Conservation (phyloP, 2,888 invertebrate species). For the Eristalinus sepulchralis region DNA sequence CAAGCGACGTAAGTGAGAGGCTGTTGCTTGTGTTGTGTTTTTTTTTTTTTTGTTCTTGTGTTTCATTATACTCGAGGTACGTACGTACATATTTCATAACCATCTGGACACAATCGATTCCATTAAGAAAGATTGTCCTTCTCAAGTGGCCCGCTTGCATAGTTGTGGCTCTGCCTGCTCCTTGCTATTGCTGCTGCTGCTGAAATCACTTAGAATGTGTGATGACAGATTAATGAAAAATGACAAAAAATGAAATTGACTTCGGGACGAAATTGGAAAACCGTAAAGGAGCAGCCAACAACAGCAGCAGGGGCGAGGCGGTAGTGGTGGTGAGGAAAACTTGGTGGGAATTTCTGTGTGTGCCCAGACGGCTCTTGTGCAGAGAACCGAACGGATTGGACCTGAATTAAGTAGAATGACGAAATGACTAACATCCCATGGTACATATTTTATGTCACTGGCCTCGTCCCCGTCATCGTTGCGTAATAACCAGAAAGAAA, state of each 20-base stretch:
- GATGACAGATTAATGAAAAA: slow-evolving; percentile 79
- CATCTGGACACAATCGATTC: slow-evolving; percentile 71
- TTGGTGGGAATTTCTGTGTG: slow-evolving; percentile 57
- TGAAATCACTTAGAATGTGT: slow-evolving; percentile 77
- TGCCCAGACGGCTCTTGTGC: slow-evolving; percentile 13
- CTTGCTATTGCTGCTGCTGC: slow-evolving; percentile 42
- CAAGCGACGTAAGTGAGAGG: slow-evolving; percentile 1
- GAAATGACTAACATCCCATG: slow-evolving; percentile 23
- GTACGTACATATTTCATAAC: slow-evolving; percentile 28
- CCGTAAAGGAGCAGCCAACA: slow-evolving; percentile 32
- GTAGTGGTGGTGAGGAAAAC: neutral
- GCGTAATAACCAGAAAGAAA: slow-evolving; percentile 38
- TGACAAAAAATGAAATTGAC: slow-evolving; percentile 73
- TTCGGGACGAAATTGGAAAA: slow-evolving; percentile 66
- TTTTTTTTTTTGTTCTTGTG: neutral
- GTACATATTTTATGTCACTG: slow-evolving; percentile 20
- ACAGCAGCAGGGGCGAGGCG: neutral
- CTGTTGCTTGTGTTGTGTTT: neutral
- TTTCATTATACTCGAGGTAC: slow-evolving; percentile 39
- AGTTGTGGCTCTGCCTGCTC: slow-evolving; percentile 32
- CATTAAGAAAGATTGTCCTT: slow-evolving; percentile 61
- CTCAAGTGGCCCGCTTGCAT: slow-evolving; percentile 57
- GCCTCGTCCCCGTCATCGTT: neutral
- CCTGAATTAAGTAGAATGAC: neutral
- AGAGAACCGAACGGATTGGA: slow-evolving; percentile 33